phyloP scores from a whole-genome alignment of 2,113 vertebrate species.

The Nymphicus hollandicus region DNA sequence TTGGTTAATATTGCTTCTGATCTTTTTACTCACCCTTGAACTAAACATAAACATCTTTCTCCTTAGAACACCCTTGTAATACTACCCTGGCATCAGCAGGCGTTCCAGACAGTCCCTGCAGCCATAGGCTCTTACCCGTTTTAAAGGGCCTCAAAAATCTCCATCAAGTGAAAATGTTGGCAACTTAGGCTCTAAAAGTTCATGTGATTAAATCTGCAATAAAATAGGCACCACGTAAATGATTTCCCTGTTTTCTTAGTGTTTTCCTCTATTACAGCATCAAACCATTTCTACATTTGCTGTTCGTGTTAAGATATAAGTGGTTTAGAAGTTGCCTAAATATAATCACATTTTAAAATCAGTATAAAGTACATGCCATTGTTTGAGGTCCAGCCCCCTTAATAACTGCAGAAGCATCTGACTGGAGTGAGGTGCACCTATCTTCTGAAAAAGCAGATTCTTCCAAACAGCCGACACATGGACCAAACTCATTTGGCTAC shows the following conservation, averaged over 20 bases:
- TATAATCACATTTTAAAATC: neutral
- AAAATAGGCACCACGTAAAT: neutral
- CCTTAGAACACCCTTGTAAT: slow-evolving; percentile 24
- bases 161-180: neutral
- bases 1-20: slow-evolving; percentile 46
- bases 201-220: neutral
- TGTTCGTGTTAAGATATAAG: neutral
- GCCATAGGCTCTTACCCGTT: neutral
- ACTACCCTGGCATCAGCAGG: neutral
- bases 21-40: slow-evolving; percentile 48
- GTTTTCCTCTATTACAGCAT: neutral
- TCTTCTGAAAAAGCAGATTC: neutral
- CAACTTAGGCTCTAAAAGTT: neutral
- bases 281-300: neutral
- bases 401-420: neutral
- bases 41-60: slow-evolving; percentile 53
- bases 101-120: neutral
- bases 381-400: neutral
- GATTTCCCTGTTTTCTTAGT: neutral
- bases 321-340: neutral
- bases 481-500: neutral
- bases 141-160: slow-evolving; percentile 43
- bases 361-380: neutral
- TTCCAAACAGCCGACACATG: neutral
- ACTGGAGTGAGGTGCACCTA: neutral